Evolutionary conservation across 2,113 vertebrate species (phyloP).

Genomic region (Heteronetta atricapilla): DNA sequence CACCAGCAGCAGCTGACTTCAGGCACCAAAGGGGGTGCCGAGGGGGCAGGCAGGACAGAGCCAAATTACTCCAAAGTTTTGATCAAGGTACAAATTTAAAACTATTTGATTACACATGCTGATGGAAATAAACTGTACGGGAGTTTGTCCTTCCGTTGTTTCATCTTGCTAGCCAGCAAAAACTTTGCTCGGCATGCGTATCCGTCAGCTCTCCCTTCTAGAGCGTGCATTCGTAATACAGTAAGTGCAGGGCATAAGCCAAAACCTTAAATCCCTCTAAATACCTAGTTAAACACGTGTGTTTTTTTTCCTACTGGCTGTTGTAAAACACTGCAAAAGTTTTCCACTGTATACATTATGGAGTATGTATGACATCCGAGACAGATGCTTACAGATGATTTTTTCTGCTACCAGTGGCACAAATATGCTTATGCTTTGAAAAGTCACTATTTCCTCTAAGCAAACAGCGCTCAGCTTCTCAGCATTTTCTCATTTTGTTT

Average conservation of each 20-base stretch:
- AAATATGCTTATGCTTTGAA: neutral
- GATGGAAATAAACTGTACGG: neutral
- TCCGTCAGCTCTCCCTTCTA: neutral
- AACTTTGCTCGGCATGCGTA: fast-evolving
- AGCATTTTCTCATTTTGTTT: fast-evolving
- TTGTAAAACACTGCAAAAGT: neutral
- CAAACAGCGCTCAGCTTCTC: neutral
- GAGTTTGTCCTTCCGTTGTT: neutral
- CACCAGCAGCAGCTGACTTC: neutral
- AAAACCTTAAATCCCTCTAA: neutral
- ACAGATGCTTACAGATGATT: neutral
- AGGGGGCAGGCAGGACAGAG: neutral
- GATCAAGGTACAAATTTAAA: neutral
- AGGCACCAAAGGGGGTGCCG: neutral
- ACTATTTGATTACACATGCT: neutral
- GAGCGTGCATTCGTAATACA: neutral
- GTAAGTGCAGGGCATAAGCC: neutral
- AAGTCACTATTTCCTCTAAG: neutral
- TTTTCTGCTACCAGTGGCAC: neutral
- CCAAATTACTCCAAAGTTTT: neutral
- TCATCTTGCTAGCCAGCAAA: neutral
- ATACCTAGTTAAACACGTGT: neutral
- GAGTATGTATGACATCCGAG: neutral
- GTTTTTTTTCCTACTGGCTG: neutral
- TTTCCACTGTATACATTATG: neutral